Conservation (phyloP, 2,888 invertebrate species). For the Malacosoma neustria region DNA sequence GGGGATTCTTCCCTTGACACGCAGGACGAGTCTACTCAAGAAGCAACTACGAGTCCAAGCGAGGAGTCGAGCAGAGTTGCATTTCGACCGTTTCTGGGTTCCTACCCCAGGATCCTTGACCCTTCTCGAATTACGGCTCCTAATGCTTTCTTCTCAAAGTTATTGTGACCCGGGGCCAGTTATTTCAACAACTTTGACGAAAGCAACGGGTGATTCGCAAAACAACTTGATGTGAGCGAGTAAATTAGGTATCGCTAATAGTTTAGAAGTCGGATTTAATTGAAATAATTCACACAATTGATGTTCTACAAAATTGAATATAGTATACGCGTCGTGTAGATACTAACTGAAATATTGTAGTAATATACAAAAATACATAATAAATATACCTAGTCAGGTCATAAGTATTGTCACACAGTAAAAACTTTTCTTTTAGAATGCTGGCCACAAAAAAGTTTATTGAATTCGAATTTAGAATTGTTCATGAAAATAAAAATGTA, state of each 20-base stretch:
- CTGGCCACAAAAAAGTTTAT: too few relatives aligned
- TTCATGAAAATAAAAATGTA: too few relatives aligned
- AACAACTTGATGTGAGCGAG: conserved; percentile 33
- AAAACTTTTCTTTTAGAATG: too few relatives aligned
- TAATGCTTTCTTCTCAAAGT: conserved; percentile 57
- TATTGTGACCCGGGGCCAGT: conserved; percentile 58
- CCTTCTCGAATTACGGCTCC: conserved; percentile 56
- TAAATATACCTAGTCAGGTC: too few relatives aligned
- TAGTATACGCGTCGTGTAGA: too few relatives aligned
- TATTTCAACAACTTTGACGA: conserved; percentile 48
- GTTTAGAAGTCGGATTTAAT: too few relatives aligned
- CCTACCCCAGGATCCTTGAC: conserved; percentile 55
- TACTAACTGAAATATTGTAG: too few relatives aligned
- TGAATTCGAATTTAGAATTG: too few relatives aligned
- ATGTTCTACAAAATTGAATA: too few relatives aligned
- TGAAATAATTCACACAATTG: too few relatives aligned
- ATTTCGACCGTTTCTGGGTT: conserved; percentile 54
- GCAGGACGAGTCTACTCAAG: conserved; percentile 63
- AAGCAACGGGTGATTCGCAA: conserved; percentile 40
- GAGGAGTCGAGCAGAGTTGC: conserved; percentile 47
- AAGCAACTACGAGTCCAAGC: conserved; percentile 45
- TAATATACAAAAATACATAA: too few relatives aligned
- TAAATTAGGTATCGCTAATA: conserved; percentile 10
- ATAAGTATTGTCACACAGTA: too few relatives aligned
- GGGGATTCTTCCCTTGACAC: conserved; percentile 57